phyloP scores from a whole-genome alignment of 2,113 vertebrate species.

The Rhinoderma darwinii region DNA sequence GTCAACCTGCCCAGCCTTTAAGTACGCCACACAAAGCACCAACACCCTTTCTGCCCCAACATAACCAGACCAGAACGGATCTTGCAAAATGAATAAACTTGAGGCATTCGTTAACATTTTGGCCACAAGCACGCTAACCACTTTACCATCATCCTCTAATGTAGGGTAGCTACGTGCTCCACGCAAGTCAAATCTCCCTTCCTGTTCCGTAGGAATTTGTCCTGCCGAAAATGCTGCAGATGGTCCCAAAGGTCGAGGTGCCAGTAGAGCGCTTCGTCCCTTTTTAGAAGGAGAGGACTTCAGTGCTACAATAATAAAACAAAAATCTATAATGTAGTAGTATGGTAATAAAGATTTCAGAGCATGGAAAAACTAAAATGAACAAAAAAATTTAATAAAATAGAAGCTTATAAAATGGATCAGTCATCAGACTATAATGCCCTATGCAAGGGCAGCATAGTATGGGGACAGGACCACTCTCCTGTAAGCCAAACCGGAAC shows the following conservation, averaged over 20 bases:
- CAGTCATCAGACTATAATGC: too few species aligned
- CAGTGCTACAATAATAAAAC: conserved; percentile 76
- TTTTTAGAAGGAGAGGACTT: conserved; percentile 97
- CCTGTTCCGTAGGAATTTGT: conserved; percentile 87
- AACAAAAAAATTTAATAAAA: neutral
- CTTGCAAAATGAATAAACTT: too few species aligned
- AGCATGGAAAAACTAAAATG: neutral
- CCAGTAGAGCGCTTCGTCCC: conserved; percentile 84
- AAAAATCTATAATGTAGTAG: neutral
- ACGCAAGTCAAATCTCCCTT: conserved; percentile 88
- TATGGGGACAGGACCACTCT: too few species aligned
- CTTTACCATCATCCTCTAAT: conserved; percentile 89
- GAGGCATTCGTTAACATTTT: too few species aligned
- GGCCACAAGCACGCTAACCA: neutral
- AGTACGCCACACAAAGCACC: too few species aligned
- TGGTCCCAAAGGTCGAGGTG: conserved; percentile 82
- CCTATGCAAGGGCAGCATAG: too few species aligned
- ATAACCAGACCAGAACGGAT: too few species aligned
- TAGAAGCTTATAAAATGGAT: too few species aligned
- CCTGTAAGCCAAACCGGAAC: too few species aligned
- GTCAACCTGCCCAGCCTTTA: too few species aligned
- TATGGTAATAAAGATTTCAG: too few species aligned
- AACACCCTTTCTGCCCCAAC: too few species aligned
- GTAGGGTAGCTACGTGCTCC: conserved; percentile 92
- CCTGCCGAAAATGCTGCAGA: conserved; percentile 89